phyloP scores from a whole-genome alignment of 2,888 invertebrate genomes.

The Eilema caniola region DNA sequence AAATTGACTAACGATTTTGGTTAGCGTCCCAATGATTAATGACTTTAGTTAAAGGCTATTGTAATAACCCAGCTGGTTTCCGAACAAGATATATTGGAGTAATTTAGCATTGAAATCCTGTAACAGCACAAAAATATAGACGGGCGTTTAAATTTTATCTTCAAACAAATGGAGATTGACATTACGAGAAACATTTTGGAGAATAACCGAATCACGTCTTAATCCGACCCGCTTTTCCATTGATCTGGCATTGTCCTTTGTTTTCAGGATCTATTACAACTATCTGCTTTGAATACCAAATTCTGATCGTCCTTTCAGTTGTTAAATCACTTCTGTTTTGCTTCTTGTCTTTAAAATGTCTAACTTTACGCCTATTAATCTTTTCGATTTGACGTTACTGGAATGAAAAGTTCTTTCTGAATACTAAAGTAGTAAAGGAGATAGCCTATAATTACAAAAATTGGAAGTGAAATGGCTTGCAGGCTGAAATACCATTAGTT shows the following conservation, averaged over 20 bases:
- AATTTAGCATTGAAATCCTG: slow-evolving; percentile 2
- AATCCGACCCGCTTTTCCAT: slow-evolving; percentile 17
- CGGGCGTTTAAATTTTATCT: not conserved
- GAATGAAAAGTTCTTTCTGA: not conserved
- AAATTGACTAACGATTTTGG: slow-evolving; percentile 7
- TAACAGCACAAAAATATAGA: not conserved
- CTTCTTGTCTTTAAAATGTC: not conserved
- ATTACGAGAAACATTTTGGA: slow-evolving; percentile 4
- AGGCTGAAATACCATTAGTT: not conserved
- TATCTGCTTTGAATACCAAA: slow-evolving; percentile 21
- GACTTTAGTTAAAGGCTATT: slow-evolving; percentile 2
- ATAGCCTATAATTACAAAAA: not conserved
- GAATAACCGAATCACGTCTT: slow-evolving; percentile 26
- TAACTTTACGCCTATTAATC: not conserved
- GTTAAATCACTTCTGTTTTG: not conserved
- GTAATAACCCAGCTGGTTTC: not conserved
- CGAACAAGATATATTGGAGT: slow-evolving; percentile 1
- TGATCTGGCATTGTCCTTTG: slow-evolving; percentile 22
- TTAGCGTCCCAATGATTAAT: not conserved
- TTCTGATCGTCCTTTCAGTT: slow-evolving; percentile 3
- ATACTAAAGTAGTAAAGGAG: not conserved
- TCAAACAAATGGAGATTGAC: not conserved
- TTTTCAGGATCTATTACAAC: slow-evolving; percentile 24
- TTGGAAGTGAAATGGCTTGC: not conserved
- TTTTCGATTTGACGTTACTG: not conserved